Conservation (phyloP, 1,140 invertebrate genomes). For the Trachymyrmex septentrionalis region DNA sequence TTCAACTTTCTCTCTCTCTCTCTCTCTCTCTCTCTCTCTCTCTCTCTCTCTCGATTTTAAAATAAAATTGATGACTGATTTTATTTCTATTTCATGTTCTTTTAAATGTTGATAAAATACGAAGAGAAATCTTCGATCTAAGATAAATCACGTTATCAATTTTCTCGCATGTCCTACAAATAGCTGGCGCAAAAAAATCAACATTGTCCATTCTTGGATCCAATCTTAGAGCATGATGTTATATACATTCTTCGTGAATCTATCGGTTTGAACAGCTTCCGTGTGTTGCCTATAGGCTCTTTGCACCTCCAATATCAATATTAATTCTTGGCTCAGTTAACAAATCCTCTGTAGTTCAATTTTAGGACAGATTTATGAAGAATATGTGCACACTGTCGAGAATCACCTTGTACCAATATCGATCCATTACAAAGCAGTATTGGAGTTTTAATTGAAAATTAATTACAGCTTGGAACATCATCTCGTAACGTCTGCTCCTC, state of each 20-base stretch:
- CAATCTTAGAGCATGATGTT: constrained; percentile 3
- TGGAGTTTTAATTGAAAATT: constrained; percentile 61
- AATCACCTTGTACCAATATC: constrained; percentile 20
- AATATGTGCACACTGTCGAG: constrained; percentile 7
- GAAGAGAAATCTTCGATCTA: constrained; percentile 16
- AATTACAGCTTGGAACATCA: constrained; percentile 44
- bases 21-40: neutral
- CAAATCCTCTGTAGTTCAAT: constrained; percentile 19
- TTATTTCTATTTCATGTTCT: neutral
- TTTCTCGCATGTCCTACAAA: neutral
- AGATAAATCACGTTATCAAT: constrained; percentile 56
- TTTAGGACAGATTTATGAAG: constrained; percentile 13
- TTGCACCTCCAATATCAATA: constrained; percentile 22
- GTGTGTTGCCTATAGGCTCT: neutral
- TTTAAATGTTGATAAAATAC: neutral
- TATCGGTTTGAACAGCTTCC: neutral
- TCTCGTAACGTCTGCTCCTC: constrained; percentile 9
- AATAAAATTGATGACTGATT: constrained; percentile 26
- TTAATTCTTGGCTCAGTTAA: constrained; percentile 41
- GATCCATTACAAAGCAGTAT: constrained; percentile 30
- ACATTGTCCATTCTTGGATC: neutral
- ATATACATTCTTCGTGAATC: constrained; percentile 18
- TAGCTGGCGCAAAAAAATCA: neutral
- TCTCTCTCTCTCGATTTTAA: neutral
- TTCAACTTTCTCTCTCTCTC: neutral